A percentile compares a stretch with the other conserved stretches of the same genome.
Conservation (phyloP, 1,140 invertebrate species). For the Schmidtea mediterranea region DNA sequence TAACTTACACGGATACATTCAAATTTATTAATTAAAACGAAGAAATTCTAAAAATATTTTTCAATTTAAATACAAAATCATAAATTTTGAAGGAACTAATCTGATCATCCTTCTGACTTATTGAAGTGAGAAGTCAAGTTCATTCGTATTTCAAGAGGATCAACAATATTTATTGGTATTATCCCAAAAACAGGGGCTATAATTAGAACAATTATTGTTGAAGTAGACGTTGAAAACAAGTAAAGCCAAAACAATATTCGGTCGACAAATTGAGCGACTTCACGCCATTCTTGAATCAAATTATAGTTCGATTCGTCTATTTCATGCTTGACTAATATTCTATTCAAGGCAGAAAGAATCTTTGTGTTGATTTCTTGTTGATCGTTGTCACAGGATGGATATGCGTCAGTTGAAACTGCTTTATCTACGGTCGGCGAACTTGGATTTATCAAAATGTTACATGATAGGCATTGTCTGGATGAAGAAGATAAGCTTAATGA, state of each 20-base stretch:
- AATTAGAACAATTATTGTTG: constrained; percentile 8
- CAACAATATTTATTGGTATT: background rate
- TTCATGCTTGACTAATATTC: constrained; percentile 10
- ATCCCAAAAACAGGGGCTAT: constrained; percentile 7
- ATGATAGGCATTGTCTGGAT: background rate
- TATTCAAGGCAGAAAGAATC: constrained; percentile 9
- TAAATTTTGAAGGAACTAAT: too few relatives aligned
- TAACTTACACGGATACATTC: too few relatives aligned
- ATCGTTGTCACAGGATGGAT: background rate
- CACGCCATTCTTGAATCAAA: constrained; percentile 6
- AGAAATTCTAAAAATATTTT: too few relatives aligned
- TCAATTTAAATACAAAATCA: too few relatives aligned
- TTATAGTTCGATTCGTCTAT: background rate
- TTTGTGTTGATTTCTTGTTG: background rate
- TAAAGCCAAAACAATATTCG: constrained; percentile 7
- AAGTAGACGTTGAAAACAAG: constrained; percentile 6
- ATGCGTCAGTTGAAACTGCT: too few relatives aligned
- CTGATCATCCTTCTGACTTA: too few relatives aligned
- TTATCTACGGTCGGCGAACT: too few relatives aligned
- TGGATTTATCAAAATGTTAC: background rate
- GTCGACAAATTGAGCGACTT: constrained; percentile 2
- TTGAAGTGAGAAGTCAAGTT: too few relatives aligned
- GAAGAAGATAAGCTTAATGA: background rate
- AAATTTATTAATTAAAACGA: too few relatives aligned
- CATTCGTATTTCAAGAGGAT: too few relatives aligned